Percentiles rank a stretch among this genome's conserved stretches.
Evolutionary conservation across 2,797 vertebrate genomes (phyloP).

Genomic region (Chelidonichthys spinosus): DNA sequence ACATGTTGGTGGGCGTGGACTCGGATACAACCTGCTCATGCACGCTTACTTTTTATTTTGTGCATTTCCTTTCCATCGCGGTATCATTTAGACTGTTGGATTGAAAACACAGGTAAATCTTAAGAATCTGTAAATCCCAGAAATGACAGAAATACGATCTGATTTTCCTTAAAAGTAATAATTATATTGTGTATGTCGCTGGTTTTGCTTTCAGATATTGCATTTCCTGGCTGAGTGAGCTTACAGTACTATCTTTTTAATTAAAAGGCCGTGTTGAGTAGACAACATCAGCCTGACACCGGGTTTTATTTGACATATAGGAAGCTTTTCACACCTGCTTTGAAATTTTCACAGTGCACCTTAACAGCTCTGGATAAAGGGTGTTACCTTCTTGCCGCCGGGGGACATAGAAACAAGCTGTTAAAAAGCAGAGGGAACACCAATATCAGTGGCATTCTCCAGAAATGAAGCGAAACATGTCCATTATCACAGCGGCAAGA

Average conservation of each 20-base stretch:
- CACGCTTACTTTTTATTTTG: constrained; percentile 32
- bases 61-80: constrained; percentile 12
- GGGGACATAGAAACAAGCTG: constrained; percentile 64
- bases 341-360: constrained; percentile 66
- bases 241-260: constrained; percentile 13
- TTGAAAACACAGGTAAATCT: neutral
- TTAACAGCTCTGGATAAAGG: constrained; percentile 71
- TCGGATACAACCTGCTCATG: constrained; percentile 41
- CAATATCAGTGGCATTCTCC: constrained; percentile 46
- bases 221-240: constrained; percentile 2
- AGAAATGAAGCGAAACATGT: constrained; percentile 33
- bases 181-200: neutral
- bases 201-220: neutral
- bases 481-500: constrained; percentile 40
- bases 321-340: constrained; percentile 74
- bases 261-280: constrained; percentile 32
- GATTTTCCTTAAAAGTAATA: neutral
- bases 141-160: neutral
- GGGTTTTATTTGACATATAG: constrained; percentile 66
- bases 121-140: neutral
- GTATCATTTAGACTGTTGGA: neutral
- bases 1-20: constrained; percentile 61
- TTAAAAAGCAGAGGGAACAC: constrained; percentile 65
- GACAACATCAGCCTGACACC: constrained; percentile 39
- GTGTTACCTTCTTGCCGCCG: constrained; percentile 56